Base-by-base conservation (phyloP, 2,113 vertebrate species). In the Castor canadensis region DNA sequence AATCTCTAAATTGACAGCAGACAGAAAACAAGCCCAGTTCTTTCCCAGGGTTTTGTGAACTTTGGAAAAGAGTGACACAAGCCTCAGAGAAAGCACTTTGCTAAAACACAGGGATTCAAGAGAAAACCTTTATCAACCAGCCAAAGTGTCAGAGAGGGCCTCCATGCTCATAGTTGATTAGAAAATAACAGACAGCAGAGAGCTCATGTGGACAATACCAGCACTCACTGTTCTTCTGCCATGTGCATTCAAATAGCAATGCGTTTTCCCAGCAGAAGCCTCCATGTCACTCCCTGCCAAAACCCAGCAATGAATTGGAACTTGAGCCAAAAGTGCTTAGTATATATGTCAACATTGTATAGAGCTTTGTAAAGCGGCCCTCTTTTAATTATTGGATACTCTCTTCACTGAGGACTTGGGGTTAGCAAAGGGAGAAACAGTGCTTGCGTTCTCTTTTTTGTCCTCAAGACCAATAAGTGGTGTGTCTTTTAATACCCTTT, bases 261-360 rank as follows among this genome's bases (percentile, higher is more conserved):
- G 62, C 9, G 0, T 87, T 72, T 87, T 43, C 83, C 89, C 76
- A 75, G 45, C 17, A 86, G 91, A 94, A 79, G 69, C 43, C 54
- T 81, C 71, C 75, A 11, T 13, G 32, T 28, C 30, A 32, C 62
- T 79, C 26, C 22, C 80, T 83, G 90, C 75, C 83, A 96, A 86
- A 89, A 75, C 26, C 1, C 19, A 96, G 81, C 85, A 45, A 67
- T 22, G 73, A 58, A 80, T 47, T 88, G 73, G 80, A 94, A 84
- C 45, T n/a, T 7, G 19, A 40, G 87, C 77, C 95, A 85, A 91
- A 93, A 93, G 75, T 88, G 56, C 45, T 94, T 75, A 86, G 81
- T 20, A 19, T 72, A 30, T 40, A 17, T 88, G 80, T 97, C 93
- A 92, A 32, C 62, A 47, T 10, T 1, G 60, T 22, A 9, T 7